Conservation (phyloP, 2,888 invertebrate genomes). For the Cosmia pyralina region DNA sequence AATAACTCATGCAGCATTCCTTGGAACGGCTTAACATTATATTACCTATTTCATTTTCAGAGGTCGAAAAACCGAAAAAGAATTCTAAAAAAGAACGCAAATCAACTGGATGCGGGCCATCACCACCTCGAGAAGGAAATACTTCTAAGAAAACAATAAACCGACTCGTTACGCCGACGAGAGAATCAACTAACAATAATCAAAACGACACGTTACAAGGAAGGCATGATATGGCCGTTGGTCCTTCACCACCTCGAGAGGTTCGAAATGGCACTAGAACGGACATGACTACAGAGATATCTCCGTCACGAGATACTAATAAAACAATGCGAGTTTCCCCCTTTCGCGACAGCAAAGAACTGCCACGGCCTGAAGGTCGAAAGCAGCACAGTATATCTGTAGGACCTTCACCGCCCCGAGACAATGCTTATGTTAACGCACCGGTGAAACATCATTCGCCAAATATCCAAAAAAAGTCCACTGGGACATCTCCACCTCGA, state of each 20-base stretch:
- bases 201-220: constrained; percentile 58
- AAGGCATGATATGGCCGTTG: constrained; percentile 83
- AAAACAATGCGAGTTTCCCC: constrained; percentile 70
- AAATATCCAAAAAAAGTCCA: constrained; percentile 82
- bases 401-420: constrained; percentile 83
- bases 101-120: constrained; percentile 92
- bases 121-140: constrained; percentile 89
- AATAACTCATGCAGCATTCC: not conserved
- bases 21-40: not conserved
- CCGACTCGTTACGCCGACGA: constrained; percentile 86
- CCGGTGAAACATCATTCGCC: constrained; percentile 60
- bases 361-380: constrained; percentile 58
- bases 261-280: constrained; percentile 54
- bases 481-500: constrained; percentile 88
- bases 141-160: constrained; percentile 67
- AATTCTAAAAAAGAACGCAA: constrained; percentile 77
- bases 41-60: constrained; percentile 59
- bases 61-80: constrained; percentile 71
- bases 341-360: constrained; percentile 62
- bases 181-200: constrained; percentile 72
- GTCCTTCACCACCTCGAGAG: constrained; percentile 85
- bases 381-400: constrained; percentile 80
- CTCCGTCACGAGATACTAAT: constrained; percentile 65
- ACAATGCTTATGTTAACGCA: constrained; percentile 74
- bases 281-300: constrained; percentile 62